Base-by-base conservation (phyloP, 2,113 vertebrate species). In the Etheostoma spectabile region DNA sequence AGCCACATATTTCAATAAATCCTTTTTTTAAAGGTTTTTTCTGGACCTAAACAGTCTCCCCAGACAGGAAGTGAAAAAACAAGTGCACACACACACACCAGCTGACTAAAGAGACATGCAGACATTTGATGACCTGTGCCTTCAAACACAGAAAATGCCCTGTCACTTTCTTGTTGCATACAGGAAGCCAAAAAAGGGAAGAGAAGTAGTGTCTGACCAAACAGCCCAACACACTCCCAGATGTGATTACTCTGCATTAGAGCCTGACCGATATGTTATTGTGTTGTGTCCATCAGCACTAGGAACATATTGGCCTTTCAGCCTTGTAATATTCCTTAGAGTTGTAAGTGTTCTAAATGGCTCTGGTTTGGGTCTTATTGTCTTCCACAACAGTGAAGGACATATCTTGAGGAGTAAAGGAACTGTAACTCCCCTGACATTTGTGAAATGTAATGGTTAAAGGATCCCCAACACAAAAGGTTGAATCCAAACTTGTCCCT, bases 61-160 rank as follows among this genome's bases (percentile, higher is more conserved):
- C 56, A 71, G 66, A 84, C 67, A 71, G 86, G 88, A 87, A 85
- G 66, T 83, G 46, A 79, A 83, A 76, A 73, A 64, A 63, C 59
- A 64, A 71, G 38, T 8, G 8, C 2, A 2, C 8, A 11, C 8
- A 42, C 38, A 2, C 38, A 11, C 8, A 38, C 35, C 80, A 52
- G 48, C 55, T 83, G 27, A 80, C 4, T 14, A 11, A 35, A 19
- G 45, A 70, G 24, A 15, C 8, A 21, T 1, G 6, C 63, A 87
- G 67, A 80, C 80, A 24, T 69, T 66, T 13, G 2, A 46, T 16
- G 21, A 1, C 13, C 16, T 27, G 21, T 1, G 1, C 18, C 11
- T 33, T 38, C 3, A 30, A 24, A 33, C 46, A 27, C 38, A 67
- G 24, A 66, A 38, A 83, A 21, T 24, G 80, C 71, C n/a, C 66